These are phyloP conservation scores for Setophaga coronata DNA, from an alignment of 2,113 vertebrate genomes.

Conservation along the genomic window DNA sequence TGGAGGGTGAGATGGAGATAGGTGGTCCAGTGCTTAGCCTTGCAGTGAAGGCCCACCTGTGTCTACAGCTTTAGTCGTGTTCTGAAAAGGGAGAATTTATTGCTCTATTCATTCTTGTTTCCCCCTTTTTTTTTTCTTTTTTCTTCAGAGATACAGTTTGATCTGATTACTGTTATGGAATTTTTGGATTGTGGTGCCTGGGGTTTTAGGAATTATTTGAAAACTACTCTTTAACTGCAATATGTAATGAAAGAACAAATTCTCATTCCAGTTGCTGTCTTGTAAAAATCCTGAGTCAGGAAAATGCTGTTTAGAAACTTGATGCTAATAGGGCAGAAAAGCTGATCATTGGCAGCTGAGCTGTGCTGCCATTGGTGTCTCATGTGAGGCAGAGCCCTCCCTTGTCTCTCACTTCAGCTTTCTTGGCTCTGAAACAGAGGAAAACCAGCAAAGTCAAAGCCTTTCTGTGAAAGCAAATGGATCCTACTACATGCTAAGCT, in stretches of 20 bases:
- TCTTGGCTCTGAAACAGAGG: slow-evolving; percentile 32
- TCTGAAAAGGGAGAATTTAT: background rate
- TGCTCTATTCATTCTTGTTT: background rate
- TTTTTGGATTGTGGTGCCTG: background rate
- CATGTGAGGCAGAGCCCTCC: background rate
- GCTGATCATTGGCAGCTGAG: background rate
- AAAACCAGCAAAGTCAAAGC: background rate
- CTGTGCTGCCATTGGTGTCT: background rate
- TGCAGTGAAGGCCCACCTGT: background rate
- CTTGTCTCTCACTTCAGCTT: background rate
- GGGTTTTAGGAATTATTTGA: background rate
- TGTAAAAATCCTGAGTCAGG: slow-evolving; percentile 24
- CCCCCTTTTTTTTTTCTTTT: background rate
- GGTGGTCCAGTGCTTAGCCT: background rate
- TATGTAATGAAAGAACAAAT: background rate
- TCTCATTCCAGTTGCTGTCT: background rate
- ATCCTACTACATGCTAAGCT: background rate
- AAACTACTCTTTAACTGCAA: background rate
- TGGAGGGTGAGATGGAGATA: background rate
- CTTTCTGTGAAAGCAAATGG: slow-evolving; percentile 8
- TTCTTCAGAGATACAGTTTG: background rate
- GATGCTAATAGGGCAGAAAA: background rate
- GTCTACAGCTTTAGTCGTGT: background rate
- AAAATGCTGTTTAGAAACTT: background rate
- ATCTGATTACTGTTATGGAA: background rate